Conservation (phyloP, 1,140 invertebrate genomes). For the Nephila pilipes region DNA sequence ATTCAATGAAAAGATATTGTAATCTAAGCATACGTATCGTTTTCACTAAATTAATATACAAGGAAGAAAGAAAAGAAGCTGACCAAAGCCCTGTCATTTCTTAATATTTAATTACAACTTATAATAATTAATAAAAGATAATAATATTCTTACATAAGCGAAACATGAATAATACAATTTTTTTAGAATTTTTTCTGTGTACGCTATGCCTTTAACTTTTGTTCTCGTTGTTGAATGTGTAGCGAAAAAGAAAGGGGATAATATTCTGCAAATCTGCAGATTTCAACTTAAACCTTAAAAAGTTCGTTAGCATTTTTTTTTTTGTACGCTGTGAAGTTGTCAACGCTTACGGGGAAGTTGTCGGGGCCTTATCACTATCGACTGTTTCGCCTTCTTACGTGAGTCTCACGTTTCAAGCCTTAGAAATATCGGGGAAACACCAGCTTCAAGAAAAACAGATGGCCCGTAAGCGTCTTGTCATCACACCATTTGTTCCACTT, state of each 20-base stretch:
- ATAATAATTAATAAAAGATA: no score
- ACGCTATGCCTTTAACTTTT: no score
- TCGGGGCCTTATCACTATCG: not conserved
- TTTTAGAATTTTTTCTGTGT: no score
- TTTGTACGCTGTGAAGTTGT: not conserved
- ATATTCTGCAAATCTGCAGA: not conserved
- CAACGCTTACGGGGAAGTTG: constrained; percentile 6
- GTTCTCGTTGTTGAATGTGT: not conserved
- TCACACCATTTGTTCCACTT: constrained; percentile 17
- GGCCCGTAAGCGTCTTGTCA: constrained; percentile 24
- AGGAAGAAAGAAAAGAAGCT: no score
- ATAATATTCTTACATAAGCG: no score
- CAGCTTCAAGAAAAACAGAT: constrained; percentile 45
- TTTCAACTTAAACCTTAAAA: not conserved
- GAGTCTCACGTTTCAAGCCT: constrained; percentile 1
- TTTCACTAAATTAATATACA: no score
- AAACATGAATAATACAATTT: no score
- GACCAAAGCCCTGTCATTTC: no score
- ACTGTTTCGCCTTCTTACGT: not conserved
- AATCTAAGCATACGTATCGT: no score
- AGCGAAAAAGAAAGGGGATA: not conserved
- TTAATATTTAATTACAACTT: no score
- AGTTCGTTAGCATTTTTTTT: not conserved
- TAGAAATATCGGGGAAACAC: not conserved
- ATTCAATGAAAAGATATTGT: no score